phyloP scores from a whole-genome alignment of 2,797 vertebrate genomes.

The Benthosema pterotum region DNA sequence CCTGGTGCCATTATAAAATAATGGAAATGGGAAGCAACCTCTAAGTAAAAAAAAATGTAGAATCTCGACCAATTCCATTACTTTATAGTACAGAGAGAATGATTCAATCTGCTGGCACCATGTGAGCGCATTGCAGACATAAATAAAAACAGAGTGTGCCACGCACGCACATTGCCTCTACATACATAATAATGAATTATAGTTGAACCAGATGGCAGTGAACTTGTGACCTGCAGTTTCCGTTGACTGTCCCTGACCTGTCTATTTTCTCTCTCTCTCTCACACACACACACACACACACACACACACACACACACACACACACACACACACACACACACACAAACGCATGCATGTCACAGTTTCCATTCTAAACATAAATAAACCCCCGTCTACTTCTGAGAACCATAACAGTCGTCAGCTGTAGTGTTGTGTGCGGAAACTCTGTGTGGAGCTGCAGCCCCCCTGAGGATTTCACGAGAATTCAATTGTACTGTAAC shows the following conservation, averaged over 20 bases:
- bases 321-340: slow-evolving; percentile 1
- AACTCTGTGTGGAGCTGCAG: too few relatives aligned
- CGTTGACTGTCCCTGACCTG: slow-evolving; percentile 21
- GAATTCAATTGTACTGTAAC: too few relatives aligned
- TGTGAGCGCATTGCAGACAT: background rate
- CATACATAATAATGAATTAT: background rate
- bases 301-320: background rate
- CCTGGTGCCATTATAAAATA: too few relatives aligned
- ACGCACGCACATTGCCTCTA: background rate
- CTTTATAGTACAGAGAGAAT: background rate
- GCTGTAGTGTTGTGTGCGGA: slow-evolving; percentile 11
- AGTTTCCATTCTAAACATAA: slow-evolving; percentile 68
- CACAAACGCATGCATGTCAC: slow-evolving; percentile 34
- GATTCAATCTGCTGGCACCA: background rate
- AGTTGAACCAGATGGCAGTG: slow-evolving; percentile 5
- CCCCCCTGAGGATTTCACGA: too few relatives aligned
- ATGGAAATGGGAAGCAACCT: too few relatives aligned
- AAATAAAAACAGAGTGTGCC: background rate
- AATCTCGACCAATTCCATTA: background rate
- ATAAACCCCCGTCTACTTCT: slow-evolving; percentile 28
- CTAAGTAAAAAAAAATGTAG: too few relatives aligned
- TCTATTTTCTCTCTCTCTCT: slow-evolving; percentile 46
- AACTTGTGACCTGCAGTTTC: slow-evolving; percentile 33
- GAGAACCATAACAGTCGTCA: slow-evolving; percentile 29
- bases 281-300: slow-evolving; percentile 16